Evolutionary conservation across 2,113 vertebrate genomes (phyloP).

Genomic region (Chitala chitala): DNA sequence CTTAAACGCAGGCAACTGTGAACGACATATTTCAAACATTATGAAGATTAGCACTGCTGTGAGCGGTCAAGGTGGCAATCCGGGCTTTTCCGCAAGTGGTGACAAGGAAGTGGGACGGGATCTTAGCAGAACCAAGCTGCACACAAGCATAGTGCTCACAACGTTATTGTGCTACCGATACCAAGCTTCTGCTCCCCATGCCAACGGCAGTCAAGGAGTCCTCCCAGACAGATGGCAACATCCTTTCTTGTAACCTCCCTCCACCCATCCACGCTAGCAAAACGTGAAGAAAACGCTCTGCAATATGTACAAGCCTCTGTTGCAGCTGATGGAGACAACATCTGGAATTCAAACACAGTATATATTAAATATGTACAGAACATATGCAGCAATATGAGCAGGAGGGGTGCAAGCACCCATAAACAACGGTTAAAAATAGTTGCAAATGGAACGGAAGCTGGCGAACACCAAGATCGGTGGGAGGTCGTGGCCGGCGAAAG

Average conservation of each 20-base stretch:
- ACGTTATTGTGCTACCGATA: background rate
- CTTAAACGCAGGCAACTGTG: background rate
- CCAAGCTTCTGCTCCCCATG: background rate
- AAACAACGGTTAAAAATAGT: conserved; percentile 45
- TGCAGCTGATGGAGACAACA: conserved; percentile 33
- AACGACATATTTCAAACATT: background rate
- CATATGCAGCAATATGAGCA: conserved; percentile 40
- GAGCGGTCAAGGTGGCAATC: background rate
- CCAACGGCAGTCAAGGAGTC: background rate
- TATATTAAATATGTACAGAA: too few species aligned
- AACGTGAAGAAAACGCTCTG: conserved; percentile 18
- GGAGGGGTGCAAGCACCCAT: conserved; percentile 18
- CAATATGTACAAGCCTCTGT: conserved; percentile 31
- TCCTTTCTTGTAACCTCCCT: background rate
- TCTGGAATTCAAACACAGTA: too few species aligned
- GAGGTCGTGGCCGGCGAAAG: background rate
- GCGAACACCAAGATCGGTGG: conserved; percentile 26
- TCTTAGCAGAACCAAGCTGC: background rate
- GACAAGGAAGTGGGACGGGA: background rate
- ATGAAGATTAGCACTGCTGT: background rate
- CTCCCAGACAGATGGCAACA: background rate
- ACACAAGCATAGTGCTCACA: too few species aligned
- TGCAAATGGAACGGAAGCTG: conserved; percentile 32
- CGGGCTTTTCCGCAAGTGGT: background rate
- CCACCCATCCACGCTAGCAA: background rate